Conservation (phyloP, 1,140 invertebrate species). For the Scaptomyza montana region DNA sequence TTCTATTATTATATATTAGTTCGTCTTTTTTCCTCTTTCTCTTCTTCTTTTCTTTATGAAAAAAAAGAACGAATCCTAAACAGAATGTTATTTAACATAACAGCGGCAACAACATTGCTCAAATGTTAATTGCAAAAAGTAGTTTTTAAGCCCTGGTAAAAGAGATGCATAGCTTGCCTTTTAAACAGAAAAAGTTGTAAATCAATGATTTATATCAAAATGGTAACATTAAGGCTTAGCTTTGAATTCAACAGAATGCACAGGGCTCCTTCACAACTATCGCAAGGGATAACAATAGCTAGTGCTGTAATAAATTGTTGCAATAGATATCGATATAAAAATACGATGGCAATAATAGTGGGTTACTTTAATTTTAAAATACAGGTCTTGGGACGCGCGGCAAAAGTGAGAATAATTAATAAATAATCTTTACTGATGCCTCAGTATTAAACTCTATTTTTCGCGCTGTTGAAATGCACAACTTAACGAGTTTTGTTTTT, state of each 20-base stretch:
- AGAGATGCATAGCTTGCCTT: background rate
- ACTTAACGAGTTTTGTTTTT: constrained; percentile 39
- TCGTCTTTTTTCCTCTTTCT: constrained; percentile 66
- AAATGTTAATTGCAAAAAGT: constrained; percentile 11
- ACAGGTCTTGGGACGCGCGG: background rate
- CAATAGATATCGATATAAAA: constrained; percentile 12
- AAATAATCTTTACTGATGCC: too few species aligned
- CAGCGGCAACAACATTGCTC: constrained; percentile 39
- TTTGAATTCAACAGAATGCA: constrained; percentile 21
- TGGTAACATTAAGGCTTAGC: background rate
- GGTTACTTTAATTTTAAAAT: background rate
- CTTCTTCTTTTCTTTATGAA: constrained; percentile 59
- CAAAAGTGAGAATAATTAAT: too few species aligned
- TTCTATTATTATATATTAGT: constrained; percentile 80
- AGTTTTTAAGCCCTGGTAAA: background rate
- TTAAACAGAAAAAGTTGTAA: too few species aligned
- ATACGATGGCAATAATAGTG: too few species aligned
- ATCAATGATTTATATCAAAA: background rate
- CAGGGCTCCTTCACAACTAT: constrained; percentile 9
- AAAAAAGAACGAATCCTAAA: constrained; percentile 55
- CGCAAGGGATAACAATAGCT: background rate
- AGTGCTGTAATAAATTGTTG: background rate
- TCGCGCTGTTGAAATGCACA: constrained; percentile 1
- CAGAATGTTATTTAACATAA: constrained; percentile 52
- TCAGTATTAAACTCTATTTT: too few species aligned